Conservation (phyloP, 2,113 vertebrate genomes). For the Lepus timidus region DNA sequence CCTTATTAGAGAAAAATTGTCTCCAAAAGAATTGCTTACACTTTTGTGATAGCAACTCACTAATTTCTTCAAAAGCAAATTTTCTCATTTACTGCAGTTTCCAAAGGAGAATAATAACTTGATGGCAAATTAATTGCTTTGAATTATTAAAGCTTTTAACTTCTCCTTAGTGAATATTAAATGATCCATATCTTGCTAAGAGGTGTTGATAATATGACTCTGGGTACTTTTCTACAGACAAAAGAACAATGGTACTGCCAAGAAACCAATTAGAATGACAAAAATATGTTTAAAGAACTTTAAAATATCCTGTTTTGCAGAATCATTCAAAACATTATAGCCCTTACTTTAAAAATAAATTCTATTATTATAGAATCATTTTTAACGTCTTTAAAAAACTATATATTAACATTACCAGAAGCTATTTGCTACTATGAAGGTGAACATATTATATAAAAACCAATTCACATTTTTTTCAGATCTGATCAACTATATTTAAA, state of each 20-base stretch:
- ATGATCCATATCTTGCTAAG: conserved; percentile 25
- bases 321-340: neutral
- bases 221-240: conserved; percentile 13
- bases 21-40: neutral
- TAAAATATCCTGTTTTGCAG: neutral
- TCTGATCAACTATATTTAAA: neutral
- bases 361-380: neutral
- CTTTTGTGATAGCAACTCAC: conserved; percentile 17
- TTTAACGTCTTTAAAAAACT: neutral
- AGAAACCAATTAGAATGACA: conserved; percentile 18
- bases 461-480: neutral
- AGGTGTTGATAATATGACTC: conserved; percentile 31
- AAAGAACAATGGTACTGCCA: neutral
- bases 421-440: neutral
- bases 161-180: conserved; percentile 52
- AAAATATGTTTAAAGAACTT: conserved; percentile 31
- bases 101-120: conserved; percentile 61
- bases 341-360: neutral
- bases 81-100: conserved; percentile 52
- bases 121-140: conserved; percentile 60
- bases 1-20: neutral
- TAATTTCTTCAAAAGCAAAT: conserved; percentile 47
- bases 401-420: neutral
- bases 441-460: neutral
- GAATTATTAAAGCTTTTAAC: conserved; percentile 61